phyloP scores from a whole-genome alignment of 2,888 invertebrate genomes.

The Athalia circularis region DNA sequence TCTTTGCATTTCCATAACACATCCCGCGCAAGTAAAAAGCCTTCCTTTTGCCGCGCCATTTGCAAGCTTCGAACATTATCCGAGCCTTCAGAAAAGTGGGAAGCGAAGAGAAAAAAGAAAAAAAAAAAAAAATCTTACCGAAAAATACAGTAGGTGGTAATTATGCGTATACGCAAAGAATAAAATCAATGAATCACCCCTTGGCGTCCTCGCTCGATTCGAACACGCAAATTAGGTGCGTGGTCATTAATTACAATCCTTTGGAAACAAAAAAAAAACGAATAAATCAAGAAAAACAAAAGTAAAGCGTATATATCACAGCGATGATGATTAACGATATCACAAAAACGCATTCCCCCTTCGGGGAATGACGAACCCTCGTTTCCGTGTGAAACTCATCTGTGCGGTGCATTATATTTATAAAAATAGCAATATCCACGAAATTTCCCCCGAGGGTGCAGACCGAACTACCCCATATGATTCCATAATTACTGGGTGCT shows the following conservation, averaged over 20 bases:
- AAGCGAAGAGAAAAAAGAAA: no score
- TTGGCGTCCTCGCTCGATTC: background rate
- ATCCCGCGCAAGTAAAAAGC: background rate
- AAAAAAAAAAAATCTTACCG: background rate
- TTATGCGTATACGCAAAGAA: background rate
- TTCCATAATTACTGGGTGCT: no score
- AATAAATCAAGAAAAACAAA: background rate
- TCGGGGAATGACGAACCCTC: no score
- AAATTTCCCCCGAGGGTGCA: no score
- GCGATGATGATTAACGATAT: slow-evolving; percentile 13
- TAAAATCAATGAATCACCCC: no score
- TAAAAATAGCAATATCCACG: no score
- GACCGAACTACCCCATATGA: no score
- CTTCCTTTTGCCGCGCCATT: background rate
- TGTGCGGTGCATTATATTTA: no score
- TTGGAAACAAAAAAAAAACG: no score
- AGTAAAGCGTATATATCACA: background rate
- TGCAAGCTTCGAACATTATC: background rate
- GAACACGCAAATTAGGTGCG: background rate
- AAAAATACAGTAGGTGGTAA: background rate
- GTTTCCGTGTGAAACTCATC: no score
- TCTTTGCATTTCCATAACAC: no score
- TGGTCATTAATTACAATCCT: background rate
- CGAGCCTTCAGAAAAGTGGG: background rate
- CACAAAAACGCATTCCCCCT: background rate